Percentiles rank a stretch among this genome's conserved stretches.
Conservation (phyloP, 1,140 invertebrate genomes). For the Cydia pomonella region DNA sequence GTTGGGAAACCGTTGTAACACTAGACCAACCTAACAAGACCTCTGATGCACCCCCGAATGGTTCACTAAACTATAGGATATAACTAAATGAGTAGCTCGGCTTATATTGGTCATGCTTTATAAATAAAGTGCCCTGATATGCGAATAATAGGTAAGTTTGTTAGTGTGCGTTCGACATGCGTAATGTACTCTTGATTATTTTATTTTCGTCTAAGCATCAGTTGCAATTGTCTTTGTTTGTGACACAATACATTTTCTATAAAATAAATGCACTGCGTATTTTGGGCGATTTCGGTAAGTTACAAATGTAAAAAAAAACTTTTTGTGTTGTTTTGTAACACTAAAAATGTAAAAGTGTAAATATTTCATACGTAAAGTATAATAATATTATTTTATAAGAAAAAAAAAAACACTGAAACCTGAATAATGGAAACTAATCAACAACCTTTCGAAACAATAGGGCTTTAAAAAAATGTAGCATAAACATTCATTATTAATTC, state of each 20-base stretch:
- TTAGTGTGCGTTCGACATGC: conserved; percentile 47
- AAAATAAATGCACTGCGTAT: background rate
- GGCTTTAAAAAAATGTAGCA: conserved; percentile 47
- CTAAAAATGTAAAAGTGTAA: background rate
- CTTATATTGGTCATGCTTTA: conserved; percentile 61
- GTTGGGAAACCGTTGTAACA: conserved; percentile 75
- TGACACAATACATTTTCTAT: conserved; percentile 29
- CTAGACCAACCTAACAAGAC: conserved; percentile 54
- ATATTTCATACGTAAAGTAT: background rate
- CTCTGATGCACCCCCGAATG: conserved; percentile 52
- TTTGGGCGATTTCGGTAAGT: background rate
- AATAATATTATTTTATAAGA: background rate
- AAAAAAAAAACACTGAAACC: conserved; percentile 5
- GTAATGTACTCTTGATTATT: conserved; percentile 43
- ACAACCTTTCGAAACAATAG: conserved; percentile 38
- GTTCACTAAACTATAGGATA: conserved; percentile 33
- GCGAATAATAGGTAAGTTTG: conserved; percentile 71
- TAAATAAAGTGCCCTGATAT: conserved; percentile 73
- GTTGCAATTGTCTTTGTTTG: conserved; percentile 35
- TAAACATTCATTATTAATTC: conserved; percentile 65
- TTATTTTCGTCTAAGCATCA: conserved; percentile 47
- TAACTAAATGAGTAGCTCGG: conserved; percentile 54
- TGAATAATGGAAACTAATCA: conserved; percentile 35
- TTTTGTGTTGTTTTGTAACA: background rate
- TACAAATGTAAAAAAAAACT: background rate